Percentiles rank a stretch among this genome's conserved stretches.
These are phyloP conservation scores for Diachrysia chrysitis DNA, from an alignment of 2,888 invertebrate genomes.

Conservation along the genomic window DNA sequence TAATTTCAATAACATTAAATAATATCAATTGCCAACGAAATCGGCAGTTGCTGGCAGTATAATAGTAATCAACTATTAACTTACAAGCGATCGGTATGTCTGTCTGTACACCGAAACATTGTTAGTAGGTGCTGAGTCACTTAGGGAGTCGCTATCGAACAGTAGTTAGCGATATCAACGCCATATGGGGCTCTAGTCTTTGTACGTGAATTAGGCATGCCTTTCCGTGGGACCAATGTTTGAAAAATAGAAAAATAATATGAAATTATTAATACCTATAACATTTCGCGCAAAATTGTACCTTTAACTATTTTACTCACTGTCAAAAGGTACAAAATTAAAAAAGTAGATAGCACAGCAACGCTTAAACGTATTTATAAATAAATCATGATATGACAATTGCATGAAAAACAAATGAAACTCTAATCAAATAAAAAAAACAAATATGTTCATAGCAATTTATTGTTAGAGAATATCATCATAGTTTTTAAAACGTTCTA, in stretches of 20 bases:
- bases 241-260: not conserved
- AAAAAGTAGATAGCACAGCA: no score
- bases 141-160: conserved; percentile 72
- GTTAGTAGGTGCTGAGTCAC: conserved; percentile 75
- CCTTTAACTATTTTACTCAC: no score
- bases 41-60: conserved; percentile 43
- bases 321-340: no score
- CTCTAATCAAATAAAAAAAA: no score
- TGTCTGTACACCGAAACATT: conserved; percentile 53
- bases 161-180: conserved; percentile 76
- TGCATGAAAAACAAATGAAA: no score
- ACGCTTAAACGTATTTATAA: no score
- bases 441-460: no score
- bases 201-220: conserved; percentile 54
- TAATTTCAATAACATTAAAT: not conserved
- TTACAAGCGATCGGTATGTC: conserved; percentile 53
- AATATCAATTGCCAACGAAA: conserved; percentile 15
- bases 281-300: no score
- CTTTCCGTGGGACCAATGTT: conserved; percentile 36
- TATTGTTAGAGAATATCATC: no score
- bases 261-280: no score
- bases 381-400: no score
- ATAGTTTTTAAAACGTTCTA: no score
- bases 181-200: conserved; percentile 71
- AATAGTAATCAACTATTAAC: conserved; percentile 41